A percentile compares a stretch with the other conserved stretches of the same genome.
phyloP scores from a whole-genome alignment of 2,113 vertebrate species.

The Zosterops hypoxanthus region DNA sequence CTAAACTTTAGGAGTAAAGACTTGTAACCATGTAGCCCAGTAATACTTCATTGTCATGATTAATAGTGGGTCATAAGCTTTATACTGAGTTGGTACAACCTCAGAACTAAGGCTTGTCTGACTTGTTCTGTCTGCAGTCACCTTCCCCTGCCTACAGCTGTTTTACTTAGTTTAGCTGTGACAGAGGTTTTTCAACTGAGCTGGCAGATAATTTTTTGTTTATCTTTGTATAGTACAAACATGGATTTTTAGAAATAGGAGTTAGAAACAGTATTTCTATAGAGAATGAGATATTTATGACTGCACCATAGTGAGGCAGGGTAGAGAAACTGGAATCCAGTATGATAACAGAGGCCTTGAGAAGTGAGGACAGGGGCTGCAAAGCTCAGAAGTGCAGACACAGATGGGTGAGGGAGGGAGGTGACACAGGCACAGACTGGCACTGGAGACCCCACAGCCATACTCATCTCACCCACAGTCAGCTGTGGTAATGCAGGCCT shows the following conservation, averaged over 20 bases:
- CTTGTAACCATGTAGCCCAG: accelerated
- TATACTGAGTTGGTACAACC: neutral
- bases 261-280: neutral
- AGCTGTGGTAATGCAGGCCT: no score
- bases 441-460: neutral
- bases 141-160: neutral
- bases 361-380: neutral
- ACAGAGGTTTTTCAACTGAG: neutral
- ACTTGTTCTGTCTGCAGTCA: neutral
- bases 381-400: neutral
- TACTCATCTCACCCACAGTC: no score
- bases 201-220: neutral
- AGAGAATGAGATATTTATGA: neutral
- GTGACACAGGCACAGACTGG: neutral
- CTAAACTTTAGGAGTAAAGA: neutral
- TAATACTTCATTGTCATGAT: neutral
- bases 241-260: neutral
- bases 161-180: neutral
- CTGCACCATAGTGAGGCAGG: neutral
- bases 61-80: neutral
- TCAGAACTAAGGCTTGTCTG: neutral
- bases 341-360: accelerated
- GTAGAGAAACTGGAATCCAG: neutral
- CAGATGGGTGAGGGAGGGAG: neutral
- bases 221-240: neutral